A percentile compares a stretch with the other conserved stretches of the same genome.
Conservation (phyloP, 2,888 invertebrate species). For the Eupsilia transversa region DNA sequence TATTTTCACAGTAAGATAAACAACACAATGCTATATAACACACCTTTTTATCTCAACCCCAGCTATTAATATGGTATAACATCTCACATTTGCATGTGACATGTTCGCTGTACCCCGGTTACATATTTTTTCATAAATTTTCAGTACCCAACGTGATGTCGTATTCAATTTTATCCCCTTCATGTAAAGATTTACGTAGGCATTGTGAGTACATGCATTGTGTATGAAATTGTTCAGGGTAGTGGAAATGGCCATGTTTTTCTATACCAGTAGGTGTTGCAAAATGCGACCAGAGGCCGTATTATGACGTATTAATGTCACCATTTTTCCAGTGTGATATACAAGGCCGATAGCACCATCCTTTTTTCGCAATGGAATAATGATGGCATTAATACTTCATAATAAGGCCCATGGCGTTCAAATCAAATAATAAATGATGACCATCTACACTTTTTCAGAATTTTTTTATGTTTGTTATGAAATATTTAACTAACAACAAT, state of each 20-base stretch:
- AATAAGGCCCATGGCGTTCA: too few species aligned
- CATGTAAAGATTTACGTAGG: slow-evolving; percentile 51
- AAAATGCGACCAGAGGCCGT: too few species aligned
- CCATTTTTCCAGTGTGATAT: too few species aligned
- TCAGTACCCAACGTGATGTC: slow-evolving; percentile 49
- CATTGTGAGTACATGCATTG: slow-evolving; percentile 23
- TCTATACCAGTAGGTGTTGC: background rate
- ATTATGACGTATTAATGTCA: too few species aligned
- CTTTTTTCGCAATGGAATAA: too few species aligned
- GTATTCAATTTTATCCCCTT: slow-evolving; percentile 56
- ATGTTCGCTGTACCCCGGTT: slow-evolving; percentile 69
- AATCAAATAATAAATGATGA: too few species aligned
- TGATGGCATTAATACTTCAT: too few species aligned
- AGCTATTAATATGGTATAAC: slow-evolving; percentile 61
- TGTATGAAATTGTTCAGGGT: slow-evolving; percentile 16
- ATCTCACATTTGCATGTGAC: slow-evolving; percentile 76
- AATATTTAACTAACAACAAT: too few species aligned
- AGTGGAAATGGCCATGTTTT: background rate
- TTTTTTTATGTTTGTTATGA: too few species aligned
- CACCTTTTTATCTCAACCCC: slow-evolving; percentile 11
- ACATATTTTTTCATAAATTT: slow-evolving; percentile 80
- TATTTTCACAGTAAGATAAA: too few species aligned
- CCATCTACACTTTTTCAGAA: too few species aligned
- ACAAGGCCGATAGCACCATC: too few species aligned
- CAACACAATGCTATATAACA: background rate